Percentiles rank a stretch among this genome's conserved stretches.
These are phyloP conservation scores for Pelobates cultripes DNA, from an alignment of 2,797 vertebrate species.

Conservation along the genomic window DNA sequence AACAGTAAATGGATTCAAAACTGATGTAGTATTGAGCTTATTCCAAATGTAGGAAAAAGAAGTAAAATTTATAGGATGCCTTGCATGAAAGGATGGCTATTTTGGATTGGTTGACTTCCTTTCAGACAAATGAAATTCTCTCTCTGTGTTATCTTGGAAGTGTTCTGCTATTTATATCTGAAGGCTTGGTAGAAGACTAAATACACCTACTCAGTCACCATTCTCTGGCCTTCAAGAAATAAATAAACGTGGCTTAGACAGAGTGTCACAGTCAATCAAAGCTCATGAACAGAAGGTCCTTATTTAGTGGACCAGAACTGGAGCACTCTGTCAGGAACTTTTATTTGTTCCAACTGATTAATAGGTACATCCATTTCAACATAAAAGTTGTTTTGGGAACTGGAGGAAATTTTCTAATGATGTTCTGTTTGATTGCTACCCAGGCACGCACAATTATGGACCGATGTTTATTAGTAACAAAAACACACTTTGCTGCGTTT, in stretches of 20 bases:
- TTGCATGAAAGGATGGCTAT: background rate
- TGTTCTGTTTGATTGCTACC: no score
- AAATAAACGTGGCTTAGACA: background rate
- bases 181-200: conserved; percentile 6
- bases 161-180: no score
- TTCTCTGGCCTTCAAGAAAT: conserved; percentile 24
- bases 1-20: no score
- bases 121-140: background rate
- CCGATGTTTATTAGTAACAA: no score
- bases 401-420: no score
- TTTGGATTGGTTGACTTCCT: conserved; percentile 1
- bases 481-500: no score
- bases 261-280: conserved; percentile 32
- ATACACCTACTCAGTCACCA: conserved; percentile 9
- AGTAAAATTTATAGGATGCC: background rate
- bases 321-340: conserved; percentile 22
- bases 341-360: conserved; percentile 20
- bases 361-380: conserved; percentile 2
- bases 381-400: no score
- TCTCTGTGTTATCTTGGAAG: background rate
- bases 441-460: no score
- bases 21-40: background rate
- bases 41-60: background rate
- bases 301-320: conserved; percentile 16
- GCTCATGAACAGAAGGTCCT: conserved; percentile 24